Conservation (phyloP, 2,113 vertebrate genomes). For the Sprattus sprattus region DNA sequence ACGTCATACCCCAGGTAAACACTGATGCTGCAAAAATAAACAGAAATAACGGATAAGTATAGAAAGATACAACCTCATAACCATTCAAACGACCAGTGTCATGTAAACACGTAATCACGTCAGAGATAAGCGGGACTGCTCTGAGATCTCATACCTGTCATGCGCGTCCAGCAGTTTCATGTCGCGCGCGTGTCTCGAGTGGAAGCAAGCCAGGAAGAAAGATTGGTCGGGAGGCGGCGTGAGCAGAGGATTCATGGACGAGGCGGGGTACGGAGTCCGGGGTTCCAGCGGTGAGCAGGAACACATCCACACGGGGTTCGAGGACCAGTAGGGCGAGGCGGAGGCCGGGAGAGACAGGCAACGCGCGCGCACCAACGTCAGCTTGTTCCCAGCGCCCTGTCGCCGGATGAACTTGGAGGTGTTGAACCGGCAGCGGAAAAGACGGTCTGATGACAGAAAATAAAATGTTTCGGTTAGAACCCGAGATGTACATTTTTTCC, state of each 20-base stretch:
- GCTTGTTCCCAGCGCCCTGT: constrained; percentile 86
- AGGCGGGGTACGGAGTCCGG: constrained; percentile 64
- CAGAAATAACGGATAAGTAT: neutral
- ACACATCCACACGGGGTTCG: constrained; percentile 86
- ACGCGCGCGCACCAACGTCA: constrained; percentile 81
- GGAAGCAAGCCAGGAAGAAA: constrained; percentile 81
- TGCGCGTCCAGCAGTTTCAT: constrained; percentile 79
- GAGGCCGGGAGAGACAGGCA: constrained; percentile 77
- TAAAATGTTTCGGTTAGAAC: neutral
- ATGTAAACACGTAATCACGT: neutral
- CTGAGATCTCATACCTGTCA: constrained; percentile 73
- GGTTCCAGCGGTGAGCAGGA: constrained; percentile 85
- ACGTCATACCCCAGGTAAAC: constrained; percentile 85
- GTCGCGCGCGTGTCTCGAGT: constrained; percentile 82
- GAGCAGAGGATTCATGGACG: constrained; percentile 46
- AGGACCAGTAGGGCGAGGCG: constrained; percentile 80
- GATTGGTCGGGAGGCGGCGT: constrained; percentile 64
- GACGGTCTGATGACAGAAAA: constrained; percentile 65
- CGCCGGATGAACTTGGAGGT: constrained; percentile 86
- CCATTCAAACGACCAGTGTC: too few species aligned
- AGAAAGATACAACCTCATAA: neutral
- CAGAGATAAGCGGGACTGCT: neutral
- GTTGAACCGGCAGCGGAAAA: constrained; percentile 89
- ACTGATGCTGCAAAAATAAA: constrained; percentile 72
- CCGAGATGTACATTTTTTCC: neutral